These are phyloP conservation scores for Colossoma macropomum DNA, from an alignment of 2,113 vertebrate genomes.

Conservation along the genomic window DNA sequence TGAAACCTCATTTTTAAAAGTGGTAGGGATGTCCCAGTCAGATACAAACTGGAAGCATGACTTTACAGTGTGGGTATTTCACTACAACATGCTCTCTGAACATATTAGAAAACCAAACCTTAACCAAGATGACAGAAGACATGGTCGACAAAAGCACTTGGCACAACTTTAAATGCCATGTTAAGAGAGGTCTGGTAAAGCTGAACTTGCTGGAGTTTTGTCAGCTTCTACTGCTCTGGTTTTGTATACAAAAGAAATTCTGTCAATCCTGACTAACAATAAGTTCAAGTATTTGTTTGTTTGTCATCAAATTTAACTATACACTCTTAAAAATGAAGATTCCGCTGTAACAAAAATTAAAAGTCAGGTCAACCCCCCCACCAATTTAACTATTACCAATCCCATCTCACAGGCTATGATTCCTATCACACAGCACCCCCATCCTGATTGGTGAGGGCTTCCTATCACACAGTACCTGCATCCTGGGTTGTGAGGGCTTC, in stretches of 20 bases:
- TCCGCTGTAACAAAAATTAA: too few species aligned
- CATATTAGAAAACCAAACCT: neutral
- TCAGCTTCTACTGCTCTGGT: neutral
- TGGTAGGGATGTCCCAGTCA: slow-evolving; percentile 64
- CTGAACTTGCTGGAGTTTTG: neutral
- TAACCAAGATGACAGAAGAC: slow-evolving; percentile 1
- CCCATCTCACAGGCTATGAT: too few species aligned
- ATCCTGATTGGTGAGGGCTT: too few species aligned
- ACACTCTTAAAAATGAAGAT: too few species aligned
- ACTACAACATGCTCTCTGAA: slow-evolving; percentile 2
- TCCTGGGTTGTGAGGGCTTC: too few species aligned
- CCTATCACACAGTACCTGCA: too few species aligned
- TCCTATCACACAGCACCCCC: too few species aligned
- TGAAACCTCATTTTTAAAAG: slow-evolving; percentile 68
- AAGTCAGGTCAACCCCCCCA: too few species aligned
- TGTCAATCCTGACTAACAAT: slow-evolving; percentile 16
- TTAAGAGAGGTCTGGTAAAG: neutral
- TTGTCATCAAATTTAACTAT: too few species aligned
- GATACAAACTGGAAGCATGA: neutral
- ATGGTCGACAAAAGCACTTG: neutral
- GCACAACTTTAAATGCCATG: slow-evolving; percentile 7
- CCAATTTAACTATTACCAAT: too few species aligned
- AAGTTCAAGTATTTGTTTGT: too few species aligned
- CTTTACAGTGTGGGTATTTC: neutral
- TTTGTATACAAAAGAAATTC: neutral